A percentile compares a stretch with the other conserved stretches of the same genome.
Conservation (phyloP, 2,888 invertebrate species). For the Drosophila niveifrons region DNA sequence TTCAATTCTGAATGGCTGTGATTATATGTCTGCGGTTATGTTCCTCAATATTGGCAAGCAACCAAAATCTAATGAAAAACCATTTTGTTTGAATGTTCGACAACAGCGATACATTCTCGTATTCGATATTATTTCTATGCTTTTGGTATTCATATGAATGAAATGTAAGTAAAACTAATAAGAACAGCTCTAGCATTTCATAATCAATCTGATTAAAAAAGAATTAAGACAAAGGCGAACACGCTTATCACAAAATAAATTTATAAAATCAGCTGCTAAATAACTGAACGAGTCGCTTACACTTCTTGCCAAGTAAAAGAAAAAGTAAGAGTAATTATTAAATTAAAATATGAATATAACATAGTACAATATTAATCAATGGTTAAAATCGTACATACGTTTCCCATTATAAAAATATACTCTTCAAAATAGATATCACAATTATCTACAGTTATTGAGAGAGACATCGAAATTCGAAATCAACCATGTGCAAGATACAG, state of each 20-base stretch:
- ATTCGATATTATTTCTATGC: not conserved
- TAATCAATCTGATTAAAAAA: not conserved
- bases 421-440: no score
- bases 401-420: not conserved
- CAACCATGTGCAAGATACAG: no score
- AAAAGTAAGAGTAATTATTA: no score
- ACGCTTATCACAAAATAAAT: conserved; percentile 3
- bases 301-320: no score
- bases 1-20: conserved; percentile 55
- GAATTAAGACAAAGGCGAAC: not conserved
- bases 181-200: not conserved
- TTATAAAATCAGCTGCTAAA: not conserved
- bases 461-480: no score
- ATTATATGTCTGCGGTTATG: conserved; percentile 36
- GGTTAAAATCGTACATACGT: no score
- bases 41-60: conserved; percentile 40
- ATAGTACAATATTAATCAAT: no score
- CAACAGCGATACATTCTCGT: not conserved
- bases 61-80: conserved; percentile 46
- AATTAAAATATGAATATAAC: no score
- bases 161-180: not conserved
- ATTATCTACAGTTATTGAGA: no score
- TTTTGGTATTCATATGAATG: not conserved
- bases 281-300: no score
- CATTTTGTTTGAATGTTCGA: conserved; percentile 12